Base-by-base conservation (phyloP, 2,113 vertebrate genomes). In the Erpornis zantholeuca region DNA sequence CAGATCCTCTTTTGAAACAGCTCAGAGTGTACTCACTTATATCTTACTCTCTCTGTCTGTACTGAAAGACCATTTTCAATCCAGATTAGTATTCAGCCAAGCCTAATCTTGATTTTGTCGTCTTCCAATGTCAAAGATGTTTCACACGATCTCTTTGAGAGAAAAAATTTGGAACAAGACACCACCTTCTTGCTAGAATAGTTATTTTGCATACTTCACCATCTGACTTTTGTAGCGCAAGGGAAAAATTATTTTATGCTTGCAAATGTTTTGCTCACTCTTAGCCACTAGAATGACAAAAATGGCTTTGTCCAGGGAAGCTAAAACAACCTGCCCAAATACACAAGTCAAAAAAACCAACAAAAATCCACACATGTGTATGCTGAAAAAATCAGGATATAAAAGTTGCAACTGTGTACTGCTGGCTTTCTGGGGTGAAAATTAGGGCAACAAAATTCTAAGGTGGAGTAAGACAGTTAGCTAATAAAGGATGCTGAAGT, bases 301-400 rank as follows among this genome's bases (percentile, higher is more conserved):
- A 86, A 38, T 19, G 15, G 7, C 20, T 66, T 84, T 79, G 45
- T 57, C 6, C 15, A 70, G 25, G 16, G 8, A 50, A 15, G 14
- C 16, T 49, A 17, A 49, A 85, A 64, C 24, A 29, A 12, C 3
- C 1, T 19, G 18, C 11, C 20, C 11, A 6, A 86, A 75, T 25
- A 0, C 1, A 12, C 9, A 57, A 71, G 36, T 6, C 2, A 11
- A 40, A 82, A 75, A 1, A 18, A 1, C 1, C 8, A 54, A 33
- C 19, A 4, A 49, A 22, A 27, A 8, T 2, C 6, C 2, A 2
- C n/a, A 49, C 23, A 12, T 0, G 0, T 8, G 2, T 70, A 11
- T 28, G 18, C 15, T 80, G 59, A 83, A 88, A 88, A 75, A 64
- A 73, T 31, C 17, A 47, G 11, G 3, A 4, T 35, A 13, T 23